Evolutionary conservation across 2,113 vertebrate genomes (phyloP), one percentile per base, ranked within the genome.

Genomic region (Mola mola): DNA sequence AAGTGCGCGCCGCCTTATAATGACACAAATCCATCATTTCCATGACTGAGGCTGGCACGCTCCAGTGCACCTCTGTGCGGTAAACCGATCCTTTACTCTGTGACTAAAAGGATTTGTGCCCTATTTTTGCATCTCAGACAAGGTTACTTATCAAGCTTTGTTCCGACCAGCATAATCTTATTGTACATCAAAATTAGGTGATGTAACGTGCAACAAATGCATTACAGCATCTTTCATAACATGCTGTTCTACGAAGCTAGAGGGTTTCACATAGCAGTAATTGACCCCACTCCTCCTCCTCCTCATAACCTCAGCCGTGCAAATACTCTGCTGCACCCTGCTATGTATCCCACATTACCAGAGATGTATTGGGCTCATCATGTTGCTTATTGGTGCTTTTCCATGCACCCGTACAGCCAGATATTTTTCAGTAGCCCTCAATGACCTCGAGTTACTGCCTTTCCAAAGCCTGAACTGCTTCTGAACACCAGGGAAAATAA

Each of bases 71-170:
- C 50, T 78, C 53, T 55, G 67, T 53, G 70, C 49, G 40, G 70
- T 48, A 17, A 70, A 67, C 46, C 62, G 22, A 77, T 82, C 81
- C 73, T 33, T 76, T 74, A 53, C 72, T 65, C 66, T 71, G 64
- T 28, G 38, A 67, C 79, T 85, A 75, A 79, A 80, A 78, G 79
- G 78, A 87, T 88, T 85, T 78, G 79, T 85, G 82, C 58, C 78
- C 78, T 78, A 78, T 76, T 79, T 88, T 49, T 80, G 77, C 64
- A 15, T 80, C 80, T 85, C 82, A 87, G 84, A 83, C 82, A 66
- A 72, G 82, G 84, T 83, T 86, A 84, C 79, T 85, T 72, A 82
- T 80, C 67, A 47, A 69, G 87, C 87, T 85, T 69, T 83, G 80
- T 83, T 79, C 77, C 56, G 70, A 85, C 57, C 78, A 53, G 50